Conservation (phyloP, 2,888 invertebrate species). For the Andrena chrysosceles region DNA sequence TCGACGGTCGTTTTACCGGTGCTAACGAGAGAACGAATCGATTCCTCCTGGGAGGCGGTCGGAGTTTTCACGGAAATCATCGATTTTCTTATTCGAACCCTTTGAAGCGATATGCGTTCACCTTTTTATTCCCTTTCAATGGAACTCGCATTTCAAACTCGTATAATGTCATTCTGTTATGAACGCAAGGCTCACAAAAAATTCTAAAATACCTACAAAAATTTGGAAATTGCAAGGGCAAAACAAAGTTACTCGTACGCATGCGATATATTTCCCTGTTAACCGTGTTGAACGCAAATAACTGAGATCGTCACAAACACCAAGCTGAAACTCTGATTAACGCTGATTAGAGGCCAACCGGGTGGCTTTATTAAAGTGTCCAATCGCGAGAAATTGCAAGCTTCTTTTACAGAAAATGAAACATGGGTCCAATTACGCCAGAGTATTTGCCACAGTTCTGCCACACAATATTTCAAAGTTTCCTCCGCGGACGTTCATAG, state of each 20-base stretch:
- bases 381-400: neutral
- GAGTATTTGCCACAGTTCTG: too few species aligned
- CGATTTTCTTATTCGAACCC: slow-evolving; percentile 33
- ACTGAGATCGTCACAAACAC: neutral
- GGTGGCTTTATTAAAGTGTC: slow-evolving; percentile 15
- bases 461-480: neutral
- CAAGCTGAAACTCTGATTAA: slow-evolving; percentile 9
- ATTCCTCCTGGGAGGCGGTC: slow-evolving; percentile 37
- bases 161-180: neutral
- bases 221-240: too few species aligned
- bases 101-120: slow-evolving; percentile 21
- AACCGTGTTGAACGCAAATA: neutral
- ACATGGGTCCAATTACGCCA: slow-evolving; percentile 26
- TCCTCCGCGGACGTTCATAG: neutral
- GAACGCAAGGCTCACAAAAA: too few species aligned
- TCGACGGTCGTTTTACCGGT: slow-evolving; percentile 61
- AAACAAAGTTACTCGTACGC: too few species aligned
- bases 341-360: neutral
- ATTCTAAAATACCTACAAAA: too few species aligned
- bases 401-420: slow-evolving; percentile 21
- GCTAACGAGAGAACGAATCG: slow-evolving; percentile 71
- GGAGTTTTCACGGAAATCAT: slow-evolving; percentile 54
- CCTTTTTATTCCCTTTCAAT: neutral
- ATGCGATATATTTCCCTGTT: too few species aligned
- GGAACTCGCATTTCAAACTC: neutral